These are phyloP conservation scores for Cardiocondyla obscurior DNA, from an alignment of 1,140 invertebrate genomes.

Conservation along the genomic window DNA sequence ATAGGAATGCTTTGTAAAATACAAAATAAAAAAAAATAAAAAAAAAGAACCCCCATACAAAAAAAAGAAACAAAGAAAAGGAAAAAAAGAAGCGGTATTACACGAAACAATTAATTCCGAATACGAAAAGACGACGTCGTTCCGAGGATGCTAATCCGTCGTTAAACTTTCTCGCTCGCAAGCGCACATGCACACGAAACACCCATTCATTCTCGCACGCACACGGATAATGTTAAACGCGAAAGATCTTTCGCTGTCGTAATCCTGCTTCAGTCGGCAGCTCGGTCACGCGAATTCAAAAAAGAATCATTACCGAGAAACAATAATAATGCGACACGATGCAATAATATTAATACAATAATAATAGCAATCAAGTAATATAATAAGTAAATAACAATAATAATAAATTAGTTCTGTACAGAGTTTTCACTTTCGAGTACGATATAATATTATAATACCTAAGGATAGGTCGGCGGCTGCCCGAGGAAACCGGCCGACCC, in stretches of 20 bases:
- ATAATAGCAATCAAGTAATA: constrained; percentile 71
- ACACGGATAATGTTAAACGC: constrained; percentile 18
- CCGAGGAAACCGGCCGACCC: constrained; percentile 56
- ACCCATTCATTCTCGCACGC: constrained; percentile 28
- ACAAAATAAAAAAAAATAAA: too few species aligned
- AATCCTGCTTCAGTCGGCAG: constrained; percentile 12
- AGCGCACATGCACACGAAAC: constrained; percentile 50
- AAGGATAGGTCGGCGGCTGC: constrained; percentile 66
- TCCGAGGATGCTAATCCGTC: constrained; percentile 58
- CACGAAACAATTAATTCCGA: constrained; percentile 43
- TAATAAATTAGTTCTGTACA: constrained; percentile 85
- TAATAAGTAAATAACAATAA: constrained; percentile 82
- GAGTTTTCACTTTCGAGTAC: constrained; percentile 78
- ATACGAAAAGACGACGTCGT: constrained; percentile 51
- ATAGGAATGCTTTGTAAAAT: constrained; percentile 12
- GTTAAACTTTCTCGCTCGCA: constrained; percentile 63
- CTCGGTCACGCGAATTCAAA: constrained; percentile 60
- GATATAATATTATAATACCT: constrained; percentile 75
- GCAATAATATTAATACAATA: constrained; percentile 74
- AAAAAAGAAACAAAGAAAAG: too few species aligned
- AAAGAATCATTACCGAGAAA: constrained; percentile 69
- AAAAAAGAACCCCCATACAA: too few species aligned
- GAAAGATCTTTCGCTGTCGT: constrained; percentile 17
- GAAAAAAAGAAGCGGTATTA: background rate
- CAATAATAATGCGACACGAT: constrained; percentile 76